A percentile compares a stretch with the other conserved stretches of the same genome.
Conservation (phyloP, 2,113 vertebrate species). For the Pterocles orientalis region DNA sequence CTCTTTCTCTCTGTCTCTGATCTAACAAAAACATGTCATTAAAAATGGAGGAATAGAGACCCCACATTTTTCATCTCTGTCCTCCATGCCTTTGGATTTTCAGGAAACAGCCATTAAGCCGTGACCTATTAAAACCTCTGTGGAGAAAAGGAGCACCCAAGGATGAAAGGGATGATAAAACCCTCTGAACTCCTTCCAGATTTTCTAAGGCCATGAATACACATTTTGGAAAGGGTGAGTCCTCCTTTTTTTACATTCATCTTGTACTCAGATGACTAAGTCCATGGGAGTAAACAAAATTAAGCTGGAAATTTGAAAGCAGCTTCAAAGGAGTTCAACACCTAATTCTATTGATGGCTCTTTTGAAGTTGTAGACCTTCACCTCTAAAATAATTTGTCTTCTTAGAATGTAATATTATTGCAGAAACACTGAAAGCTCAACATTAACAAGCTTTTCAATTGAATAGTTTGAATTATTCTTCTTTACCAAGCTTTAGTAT, state of each 20-base stretch:
- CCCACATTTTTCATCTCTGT: neutral
- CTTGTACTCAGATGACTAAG: neutral
- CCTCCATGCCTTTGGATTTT: neutral
- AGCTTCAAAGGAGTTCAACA: slow-evolving; percentile 26
- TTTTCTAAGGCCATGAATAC: neutral
- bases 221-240: neutral
- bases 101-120: neutral
- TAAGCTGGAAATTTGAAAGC: neutral
- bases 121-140: neutral
- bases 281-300: slow-evolving; percentile 25
- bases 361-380: slow-evolving; percentile 30
- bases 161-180: slow-evolving; percentile 30
- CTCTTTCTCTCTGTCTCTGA: neutral
- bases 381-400: neutral
- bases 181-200: neutral
- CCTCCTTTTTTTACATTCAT: neutral
- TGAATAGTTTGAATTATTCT: neutral
- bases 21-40: neutral
- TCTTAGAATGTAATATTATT: neutral
- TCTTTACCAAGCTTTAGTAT: neutral
- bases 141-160: neutral
- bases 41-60: neutral
- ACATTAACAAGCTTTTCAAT: neutral
- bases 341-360: neutral
- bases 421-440: neutral